Base-by-base conservation (phyloP, 1,140 invertebrate species). In the Lepidurus packardi region DNA sequence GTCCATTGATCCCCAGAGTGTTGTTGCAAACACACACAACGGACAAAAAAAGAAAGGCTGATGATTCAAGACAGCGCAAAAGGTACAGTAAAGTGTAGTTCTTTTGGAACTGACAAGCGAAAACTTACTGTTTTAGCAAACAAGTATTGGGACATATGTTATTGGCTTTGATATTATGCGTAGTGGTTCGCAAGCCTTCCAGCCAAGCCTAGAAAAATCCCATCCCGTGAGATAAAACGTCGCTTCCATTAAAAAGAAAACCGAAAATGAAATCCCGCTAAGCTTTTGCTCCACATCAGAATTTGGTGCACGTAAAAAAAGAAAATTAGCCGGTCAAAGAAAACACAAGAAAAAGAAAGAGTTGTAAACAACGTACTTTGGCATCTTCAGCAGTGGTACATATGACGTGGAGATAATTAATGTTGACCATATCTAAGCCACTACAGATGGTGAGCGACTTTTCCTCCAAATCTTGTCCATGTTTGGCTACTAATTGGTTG, bases 351-450 rank as follows among this genome's bases (percentile, higher is more conserved):
- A n/a, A n/a, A n/a, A n/a, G n/a, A 65, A 16, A 65, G 45, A 21
- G 21, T 7, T 21, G 53, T 5, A 77, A n/a, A 21, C 13, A 73
- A 43, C 80, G 82, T 87, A 97, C 96, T 91, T 95, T 96, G 74
- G 97, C 96, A 41, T 92, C 95, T 80, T 92, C 93, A 34, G 92
- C 89, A 87, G 97, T 93, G 34, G 94, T 92, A 84, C 95, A 98
- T 47, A 99, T 93, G 81, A 99, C 91, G 86, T 98, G 96, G 81
- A 97, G 96, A 85, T 98, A 98, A 87, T 95, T 98, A 84, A 99
- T 97, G 86, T 98, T 98, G 82, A 99, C 98, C 85, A 99, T 95
- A 88, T 99, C 98, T 24, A 94, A 94, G n/a, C 97, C 97, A 84
- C 95, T 97, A 85, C 97, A 99, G 81, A 99, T 95, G 74, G 96